Percentiles rank a stretch among this genome's conserved stretches.
phyloP scores from a whole-genome alignment of 2,113 vertebrate genomes.

The Alouatta palliata region DNA sequence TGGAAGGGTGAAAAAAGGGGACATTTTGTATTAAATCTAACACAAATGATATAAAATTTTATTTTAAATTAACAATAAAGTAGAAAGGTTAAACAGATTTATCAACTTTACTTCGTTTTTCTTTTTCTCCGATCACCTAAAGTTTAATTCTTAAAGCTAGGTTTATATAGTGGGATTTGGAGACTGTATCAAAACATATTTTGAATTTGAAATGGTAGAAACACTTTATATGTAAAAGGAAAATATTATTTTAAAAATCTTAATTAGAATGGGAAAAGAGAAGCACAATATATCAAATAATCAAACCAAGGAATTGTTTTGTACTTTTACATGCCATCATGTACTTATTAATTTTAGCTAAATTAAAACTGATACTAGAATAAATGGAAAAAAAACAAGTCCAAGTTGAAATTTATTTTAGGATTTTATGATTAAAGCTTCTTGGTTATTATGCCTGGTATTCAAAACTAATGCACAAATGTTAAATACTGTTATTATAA shows the following conservation, averaged over 20 bases:
- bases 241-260: background rate
- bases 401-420: constrained; percentile 27
- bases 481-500: constrained; percentile 52
- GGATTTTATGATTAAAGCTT: constrained; percentile 38
- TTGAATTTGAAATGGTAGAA: background rate
- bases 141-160: background rate
- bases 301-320: background rate
- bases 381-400: constrained; percentile 26
- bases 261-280: background rate
- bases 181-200: constrained; percentile 1
- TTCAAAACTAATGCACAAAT: constrained; percentile 35
- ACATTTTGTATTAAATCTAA: background rate
- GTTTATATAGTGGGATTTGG: background rate
- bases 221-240: background rate
- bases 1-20: background rate
- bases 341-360: constrained; percentile 14
- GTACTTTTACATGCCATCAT: background rate
- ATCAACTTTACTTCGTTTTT: background rate
- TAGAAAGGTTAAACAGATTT: background rate
- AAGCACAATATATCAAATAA: background rate
- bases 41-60: background rate
- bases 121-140: background rate
- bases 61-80: background rate
- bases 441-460: background rate
- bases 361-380: constrained; percentile 16